A percentile compares a stretch with the other conserved stretches of the same genome.
phyloP scores from a whole-genome alignment of 2,113 vertebrate species.

The Syngnathus scovelli region DNA sequence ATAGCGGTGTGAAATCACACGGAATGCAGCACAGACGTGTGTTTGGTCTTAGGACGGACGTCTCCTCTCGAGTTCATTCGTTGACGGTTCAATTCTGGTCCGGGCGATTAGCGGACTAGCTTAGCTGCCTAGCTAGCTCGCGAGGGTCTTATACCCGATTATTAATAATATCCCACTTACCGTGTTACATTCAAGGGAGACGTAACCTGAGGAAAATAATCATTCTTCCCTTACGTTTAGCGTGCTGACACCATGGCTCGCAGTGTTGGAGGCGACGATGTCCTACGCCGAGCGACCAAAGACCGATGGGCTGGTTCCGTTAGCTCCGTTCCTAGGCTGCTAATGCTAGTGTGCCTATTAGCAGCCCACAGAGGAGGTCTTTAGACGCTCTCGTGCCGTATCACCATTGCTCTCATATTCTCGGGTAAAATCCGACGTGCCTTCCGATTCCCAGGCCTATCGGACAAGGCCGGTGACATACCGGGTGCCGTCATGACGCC shows the following conservation, averaged over 20 bases:
- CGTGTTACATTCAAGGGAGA: neutral
- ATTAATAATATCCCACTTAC: neutral
- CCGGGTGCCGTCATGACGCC: constrained; percentile 44
- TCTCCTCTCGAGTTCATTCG: constrained; percentile 41
- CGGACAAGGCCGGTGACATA: constrained; percentile 13
- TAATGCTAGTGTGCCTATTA: constrained; percentile 36
- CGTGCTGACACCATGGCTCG: neutral
- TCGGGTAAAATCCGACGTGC: constrained; percentile 40
- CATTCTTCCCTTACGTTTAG: neutral
- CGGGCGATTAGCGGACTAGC: constrained; percentile 41
- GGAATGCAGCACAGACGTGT: constrained; percentile 1
- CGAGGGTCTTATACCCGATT: neutral
- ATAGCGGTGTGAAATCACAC: neutral
- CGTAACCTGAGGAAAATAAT: neutral
- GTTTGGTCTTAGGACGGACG: constrained; percentile 4
- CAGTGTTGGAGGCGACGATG: neutral
- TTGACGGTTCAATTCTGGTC: constrained; percentile 24
- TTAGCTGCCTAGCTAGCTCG: constrained; percentile 28
- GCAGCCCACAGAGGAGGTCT: constrained; percentile 38
- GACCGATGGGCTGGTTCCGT: constrained; percentile 4
- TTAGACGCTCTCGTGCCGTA: constrained; percentile 41
- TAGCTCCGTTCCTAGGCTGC: constrained; percentile 44
- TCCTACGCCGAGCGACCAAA: neutral
- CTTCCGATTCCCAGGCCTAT: constrained; percentile 29
- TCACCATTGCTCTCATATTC: constrained; percentile 57